phyloP scores from a whole-genome alignment of 1,140 invertebrate genomes.

The Drosophila pruinosa region DNA sequence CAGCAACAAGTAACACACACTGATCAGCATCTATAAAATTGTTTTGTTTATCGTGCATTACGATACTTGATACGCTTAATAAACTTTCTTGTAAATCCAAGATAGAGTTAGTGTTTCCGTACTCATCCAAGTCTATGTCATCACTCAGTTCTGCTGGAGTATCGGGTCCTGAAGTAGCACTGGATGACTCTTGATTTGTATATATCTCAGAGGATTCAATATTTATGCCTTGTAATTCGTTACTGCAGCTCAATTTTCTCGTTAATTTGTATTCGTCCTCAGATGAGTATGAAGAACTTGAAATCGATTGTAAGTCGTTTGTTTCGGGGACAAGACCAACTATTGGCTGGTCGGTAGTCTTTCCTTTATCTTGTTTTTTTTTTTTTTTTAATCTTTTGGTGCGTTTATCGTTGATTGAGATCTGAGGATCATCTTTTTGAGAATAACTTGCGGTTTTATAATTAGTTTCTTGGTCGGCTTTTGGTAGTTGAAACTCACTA shows the following conservation, averaged over 20 bases:
- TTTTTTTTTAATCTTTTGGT: conserved; percentile 40
- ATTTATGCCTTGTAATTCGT: not conserved
- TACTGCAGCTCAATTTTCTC: not conserved
- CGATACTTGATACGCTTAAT: not conserved
- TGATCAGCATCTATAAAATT: too few relatives aligned
- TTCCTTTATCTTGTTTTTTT: conserved; percentile 4
- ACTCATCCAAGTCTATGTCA: conserved; percentile 83
- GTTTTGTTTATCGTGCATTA: not conserved
- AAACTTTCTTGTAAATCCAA: not conserved
- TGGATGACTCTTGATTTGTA: conserved; percentile 85
- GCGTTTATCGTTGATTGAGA: not conserved
- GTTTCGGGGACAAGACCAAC: conserved; percentile 14
- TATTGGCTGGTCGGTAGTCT: not conserved
- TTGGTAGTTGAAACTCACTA: conserved; percentile 30
- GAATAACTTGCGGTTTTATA: not conserved
- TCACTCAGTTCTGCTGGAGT: conserved; percentile 89
- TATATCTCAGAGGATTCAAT: not conserved
- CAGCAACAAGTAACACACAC: too few relatives aligned
- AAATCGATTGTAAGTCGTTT: conserved; percentile 68
- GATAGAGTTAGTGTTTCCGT: not conserved
- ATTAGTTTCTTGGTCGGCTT: conserved; percentile 24
- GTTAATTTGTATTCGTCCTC: conserved; percentile 51
- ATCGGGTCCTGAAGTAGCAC: conserved; percentile 93
- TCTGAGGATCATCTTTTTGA: not conserved
- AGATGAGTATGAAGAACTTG: conserved; percentile 59